A percentile compares a stretch with the other conserved stretches of the same genome.
phyloP scores from a whole-genome alignment of 2,113 vertebrate genomes.

The Equus przewalskii region DNA sequence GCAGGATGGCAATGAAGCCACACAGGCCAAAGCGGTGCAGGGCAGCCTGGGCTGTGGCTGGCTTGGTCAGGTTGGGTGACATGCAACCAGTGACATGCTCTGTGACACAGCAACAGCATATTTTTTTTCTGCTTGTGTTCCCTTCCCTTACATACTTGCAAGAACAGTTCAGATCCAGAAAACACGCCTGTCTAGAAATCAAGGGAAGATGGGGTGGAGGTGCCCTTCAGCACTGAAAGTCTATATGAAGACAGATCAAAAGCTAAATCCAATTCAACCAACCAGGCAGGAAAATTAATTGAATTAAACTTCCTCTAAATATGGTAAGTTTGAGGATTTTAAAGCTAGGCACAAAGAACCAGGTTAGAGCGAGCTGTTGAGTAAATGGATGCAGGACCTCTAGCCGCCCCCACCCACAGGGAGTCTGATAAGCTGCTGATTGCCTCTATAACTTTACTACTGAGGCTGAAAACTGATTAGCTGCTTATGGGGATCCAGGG shows the following conservation, averaged over 20 bases:
- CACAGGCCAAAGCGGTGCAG: background rate
- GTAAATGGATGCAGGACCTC: conserved; percentile 78
- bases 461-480: conserved; percentile 86
- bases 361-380: conserved; percentile 78
- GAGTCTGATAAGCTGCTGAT: conserved; percentile 84
- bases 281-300: conserved; percentile 86
- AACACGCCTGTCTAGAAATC: conserved; percentile 53
- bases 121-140: background rate
- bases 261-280: conserved; percentile 88
- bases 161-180: conserved; percentile 63
- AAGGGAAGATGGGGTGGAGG: conserved; percentile 60
- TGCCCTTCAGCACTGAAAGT: conserved; percentile 75
- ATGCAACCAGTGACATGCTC: background rate
- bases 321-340: conserved; percentile 85
- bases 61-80: background rate
- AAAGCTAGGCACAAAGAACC: conserved; percentile 85
- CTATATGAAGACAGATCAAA: conserved; percentile 84
- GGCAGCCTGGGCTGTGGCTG: background rate
- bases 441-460: conserved; percentile 83
- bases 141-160: conserved; percentile 34
- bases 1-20: background rate
- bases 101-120: background rate
- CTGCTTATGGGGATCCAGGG: conserved; percentile 84
- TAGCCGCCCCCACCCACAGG: conserved; percentile 64
- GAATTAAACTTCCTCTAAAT: conserved; percentile 87